Evolutionary conservation across 1,140 invertebrate species (phyloP).

Genomic region (Orius insidiosus): DNA sequence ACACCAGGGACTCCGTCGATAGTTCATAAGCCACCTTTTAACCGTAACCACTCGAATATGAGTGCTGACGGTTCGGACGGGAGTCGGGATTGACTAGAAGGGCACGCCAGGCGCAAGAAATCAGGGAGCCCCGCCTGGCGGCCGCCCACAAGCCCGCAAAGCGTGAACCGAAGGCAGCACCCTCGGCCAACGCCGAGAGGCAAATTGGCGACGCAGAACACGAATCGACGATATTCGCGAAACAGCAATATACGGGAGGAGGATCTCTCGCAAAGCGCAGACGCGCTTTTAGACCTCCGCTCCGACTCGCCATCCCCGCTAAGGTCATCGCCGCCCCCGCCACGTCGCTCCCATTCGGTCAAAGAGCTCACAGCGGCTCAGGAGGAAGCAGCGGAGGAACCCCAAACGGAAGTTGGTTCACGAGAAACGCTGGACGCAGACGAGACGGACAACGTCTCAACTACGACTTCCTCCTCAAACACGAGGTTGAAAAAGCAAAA

Average conservation of each 20-base stretch:
- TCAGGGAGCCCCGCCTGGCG: conserved; percentile 36
- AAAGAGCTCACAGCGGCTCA: conserved; percentile 7
- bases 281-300: conserved; percentile 17
- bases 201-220: too few species aligned
- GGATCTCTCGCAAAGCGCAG: conserved; percentile 15
- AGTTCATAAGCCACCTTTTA: conserved; percentile 42
- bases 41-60: conserved; percentile 71
- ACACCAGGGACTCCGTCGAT: conserved; percentile 18
- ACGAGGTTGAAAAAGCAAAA: conserved; percentile 31
- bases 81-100: conserved; percentile 50
- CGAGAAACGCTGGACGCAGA: background rate
- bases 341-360: conserved; percentile 1
- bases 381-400: conserved; percentile 6
- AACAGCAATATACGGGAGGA: conserved; percentile 15
- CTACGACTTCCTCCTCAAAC: conserved; percentile 3
- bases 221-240: conserved; percentile 4
- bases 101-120: conserved; percentile 40
- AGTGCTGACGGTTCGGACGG: conserved; percentile 35
- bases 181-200: background rate
- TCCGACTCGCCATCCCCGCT: conserved; percentile 1
- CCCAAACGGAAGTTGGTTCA: background rate
- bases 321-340: background rate
- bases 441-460: conserved; percentile 16
- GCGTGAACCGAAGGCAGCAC: conserved; percentile 9
- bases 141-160: conserved; percentile 22